Base-by-base conservation (phyloP, 1,140 invertebrate genomes). In the Heliconius eleuchia region DNA sequence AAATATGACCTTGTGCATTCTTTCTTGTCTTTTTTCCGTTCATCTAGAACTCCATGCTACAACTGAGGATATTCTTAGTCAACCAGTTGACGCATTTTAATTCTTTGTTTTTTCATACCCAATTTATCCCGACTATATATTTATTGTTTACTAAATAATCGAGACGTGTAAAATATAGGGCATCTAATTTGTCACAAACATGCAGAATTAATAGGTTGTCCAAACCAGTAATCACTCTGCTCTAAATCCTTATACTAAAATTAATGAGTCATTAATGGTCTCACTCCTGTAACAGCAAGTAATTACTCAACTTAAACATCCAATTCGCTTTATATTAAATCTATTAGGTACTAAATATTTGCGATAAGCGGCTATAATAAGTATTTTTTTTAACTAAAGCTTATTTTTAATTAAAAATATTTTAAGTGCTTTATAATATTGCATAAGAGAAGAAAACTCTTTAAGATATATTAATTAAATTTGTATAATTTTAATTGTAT, bases 201-300 rank as follows among this genome's bases (percentile, higher is more conserved):
- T 78, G 66, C 78, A 78, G 78, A 83, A 83, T 86, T 87, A 84
- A 87, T 86, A 82, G 80, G 39, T 83, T 82, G 83, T 85, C 83
- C 81, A 70, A 74, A 82, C 76, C 84, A 85, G 79, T 84, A 82
- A 84, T 81, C 77, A 80, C 80, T 76, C 76, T 72, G 73, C 76
- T 81, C 75, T 79, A 80, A 74, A 81, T 81, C 71, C 42, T 60
- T 76, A 72, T 73, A 30, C 39, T 73, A 60, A 73, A 66, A 82
- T 82, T 79, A 82, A 82, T 82, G 74, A 82, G 55, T 82, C 55
- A 60, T 60, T 60, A 60, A 60, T 60, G 55, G 19, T 60, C 55
- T 60, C 55, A 60, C 55, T 60, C n/a, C 55, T n/a, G n/a, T 23
- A 60, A 60, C 55, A 60, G 55, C 55, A 60, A 60, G 55, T 13